Conservation (phyloP, 2,113 vertebrate species). For the Cyanoderma ruficeps region DNA sequence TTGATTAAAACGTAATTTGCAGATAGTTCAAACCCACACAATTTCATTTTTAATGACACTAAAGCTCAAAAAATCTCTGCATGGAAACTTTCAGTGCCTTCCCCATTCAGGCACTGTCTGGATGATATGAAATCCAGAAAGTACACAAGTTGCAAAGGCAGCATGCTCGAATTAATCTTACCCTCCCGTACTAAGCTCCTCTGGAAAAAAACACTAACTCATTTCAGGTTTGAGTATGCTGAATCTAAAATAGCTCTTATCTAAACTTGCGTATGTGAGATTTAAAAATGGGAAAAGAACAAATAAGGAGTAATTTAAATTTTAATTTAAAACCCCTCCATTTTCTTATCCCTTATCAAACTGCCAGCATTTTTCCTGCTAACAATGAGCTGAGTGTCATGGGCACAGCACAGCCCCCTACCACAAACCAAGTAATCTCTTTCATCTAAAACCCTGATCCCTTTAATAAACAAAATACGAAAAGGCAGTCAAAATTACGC, state of each 20-base stretch:
- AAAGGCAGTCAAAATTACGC: conserved; percentile 82
- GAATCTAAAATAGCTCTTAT: conserved; percentile 75
- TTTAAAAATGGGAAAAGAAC: conserved; percentile 78
- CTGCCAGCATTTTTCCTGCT: conserved; percentile 77
- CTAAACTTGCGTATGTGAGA: conserved; percentile 76
- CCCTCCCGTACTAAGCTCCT: not conserved
- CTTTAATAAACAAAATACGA: conserved; percentile 89
- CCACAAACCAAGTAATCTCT: conserved; percentile 81
- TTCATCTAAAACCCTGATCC: conserved; percentile 85
- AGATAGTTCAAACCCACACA: not conserved
- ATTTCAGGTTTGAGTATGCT: conserved; percentile 56
- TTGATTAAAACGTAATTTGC: conserved; percentile 52
- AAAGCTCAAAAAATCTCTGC: conserved; percentile 5
- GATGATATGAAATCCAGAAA: conserved; percentile 58
- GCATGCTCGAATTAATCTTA: not conserved
- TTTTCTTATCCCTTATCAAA: conserved; percentile 84
- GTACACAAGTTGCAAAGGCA: conserved; percentile 38
- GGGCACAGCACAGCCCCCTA: conserved; percentile 71
- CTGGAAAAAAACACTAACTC: conserved; percentile 42
- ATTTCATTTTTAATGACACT: not conserved
- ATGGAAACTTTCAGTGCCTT: not conserved
- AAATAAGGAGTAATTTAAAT: conserved; percentile 83
- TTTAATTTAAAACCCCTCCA: conserved; percentile 80
- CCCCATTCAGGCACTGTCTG: not conserved
- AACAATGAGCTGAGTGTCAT: conserved; percentile 79